Percentiles rank a stretch among this genome's conserved stretches.
Evolutionary conservation across 2,888 invertebrate genomes (phyloP).

Genomic region (Trypoxylon attenuatum): DNA sequence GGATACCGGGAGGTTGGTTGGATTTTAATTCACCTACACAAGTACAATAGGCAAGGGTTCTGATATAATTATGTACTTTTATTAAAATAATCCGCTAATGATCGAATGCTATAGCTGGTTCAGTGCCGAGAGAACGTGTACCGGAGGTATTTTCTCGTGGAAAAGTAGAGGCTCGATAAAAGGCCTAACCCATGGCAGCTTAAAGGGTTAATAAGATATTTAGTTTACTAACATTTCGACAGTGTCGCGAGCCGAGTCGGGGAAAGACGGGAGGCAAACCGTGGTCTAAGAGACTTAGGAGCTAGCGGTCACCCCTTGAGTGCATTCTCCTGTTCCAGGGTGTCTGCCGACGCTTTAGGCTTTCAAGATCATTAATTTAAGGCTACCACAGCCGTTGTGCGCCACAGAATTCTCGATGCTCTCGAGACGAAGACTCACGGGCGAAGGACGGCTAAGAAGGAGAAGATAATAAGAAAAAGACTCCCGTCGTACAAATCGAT

Average conservation of each 20-base stretch:
- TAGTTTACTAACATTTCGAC: slow-evolving; percentile 70
- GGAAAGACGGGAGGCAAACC: slow-evolving; percentile 62
- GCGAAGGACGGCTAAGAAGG: slow-evolving; percentile 26
- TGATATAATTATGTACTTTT: too few relatives aligned
- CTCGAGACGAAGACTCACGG: slow-evolving; percentile 31
- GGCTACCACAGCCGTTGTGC: slow-evolving; percentile 54
- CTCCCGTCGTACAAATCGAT: slow-evolving; percentile 6
- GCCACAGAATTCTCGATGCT: slow-evolving; percentile 57
- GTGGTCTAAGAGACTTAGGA: slow-evolving; percentile 73
- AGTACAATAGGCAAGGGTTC: too few relatives aligned
- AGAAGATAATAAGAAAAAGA: slow-evolving; percentile 10
- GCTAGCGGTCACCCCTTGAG: slow-evolving; percentile 73
- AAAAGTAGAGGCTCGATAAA: slow-evolving; percentile 46
- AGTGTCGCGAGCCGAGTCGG: slow-evolving; percentile 56
- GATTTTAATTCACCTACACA: too few relatives aligned
- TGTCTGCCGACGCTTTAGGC: slow-evolving; percentile 69
- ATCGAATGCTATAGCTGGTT: too few relatives aligned
- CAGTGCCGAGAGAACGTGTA: too few relatives aligned
- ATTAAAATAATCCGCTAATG: too few relatives aligned
- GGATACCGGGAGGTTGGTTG: too few relatives aligned
- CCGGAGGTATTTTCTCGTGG: slow-evolving; percentile 6
- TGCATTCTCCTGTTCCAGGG: slow-evolving; percentile 73
- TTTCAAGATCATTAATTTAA: slow-evolving; percentile 74
- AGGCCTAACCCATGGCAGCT: slow-evolving; percentile 54
- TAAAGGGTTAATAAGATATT: slow-evolving; percentile 71